Evolutionary conservation across 2,113 vertebrate genomes (phyloP).

Genomic region (Albula goreensis): DNA sequence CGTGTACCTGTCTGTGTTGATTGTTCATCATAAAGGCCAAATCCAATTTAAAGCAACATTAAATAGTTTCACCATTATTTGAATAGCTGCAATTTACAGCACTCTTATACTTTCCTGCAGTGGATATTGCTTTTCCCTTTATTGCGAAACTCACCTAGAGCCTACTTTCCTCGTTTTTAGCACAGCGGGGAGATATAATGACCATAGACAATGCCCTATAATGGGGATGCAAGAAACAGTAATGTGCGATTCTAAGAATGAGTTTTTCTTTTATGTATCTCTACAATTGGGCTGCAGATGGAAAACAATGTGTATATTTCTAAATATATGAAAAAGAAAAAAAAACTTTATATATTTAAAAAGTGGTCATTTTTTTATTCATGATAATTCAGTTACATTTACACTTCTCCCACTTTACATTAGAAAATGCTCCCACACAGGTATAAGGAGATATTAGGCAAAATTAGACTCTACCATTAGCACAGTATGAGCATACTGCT

Average conservation of each 20-base stretch:
- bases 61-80: neutral
- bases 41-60: constrained; percentile 1
- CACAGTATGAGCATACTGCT: too few relatives aligned
- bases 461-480: too few relatives aligned
- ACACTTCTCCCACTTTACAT: too few relatives aligned
- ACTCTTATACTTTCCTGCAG: neutral
- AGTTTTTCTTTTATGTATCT: neutral
- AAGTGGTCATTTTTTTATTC: too few relatives aligned
- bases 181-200: neutral
- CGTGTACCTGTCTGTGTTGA: neutral
- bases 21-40: neutral
- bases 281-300: neutral
- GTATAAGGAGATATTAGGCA: too few relatives aligned
- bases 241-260: neutral
- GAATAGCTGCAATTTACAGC: neutral
- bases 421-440: too few relatives aligned
- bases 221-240: neutral
- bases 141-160: neutral
- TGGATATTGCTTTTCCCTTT: neutral
- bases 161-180: neutral
- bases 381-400: neutral
- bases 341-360: too few relatives aligned
- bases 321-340: neutral
- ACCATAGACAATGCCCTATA: neutral
- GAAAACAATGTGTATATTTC: neutral